Percentiles rank a stretch among this genome's conserved stretches.
Evolutionary conservation across 1,140 invertebrate species (phyloP).

Genomic region (Drosophila hydei): DNA sequence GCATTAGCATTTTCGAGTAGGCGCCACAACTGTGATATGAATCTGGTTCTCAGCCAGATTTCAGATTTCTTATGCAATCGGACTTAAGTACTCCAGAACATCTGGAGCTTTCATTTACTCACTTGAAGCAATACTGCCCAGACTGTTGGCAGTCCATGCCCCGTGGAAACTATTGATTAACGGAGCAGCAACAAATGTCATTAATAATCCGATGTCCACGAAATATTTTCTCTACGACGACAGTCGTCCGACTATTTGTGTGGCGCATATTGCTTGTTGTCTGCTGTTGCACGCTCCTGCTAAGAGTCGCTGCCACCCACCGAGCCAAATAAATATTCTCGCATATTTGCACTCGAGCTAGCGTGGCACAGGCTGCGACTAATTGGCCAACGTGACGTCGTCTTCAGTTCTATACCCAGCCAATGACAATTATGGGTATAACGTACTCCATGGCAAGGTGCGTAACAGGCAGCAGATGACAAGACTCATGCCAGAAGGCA

Average conservation of each 20-base stretch:
- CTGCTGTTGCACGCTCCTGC: too few species aligned
- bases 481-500: too few species aligned
- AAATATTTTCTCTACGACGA: neutral
- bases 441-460: too few species aligned
- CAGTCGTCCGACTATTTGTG: neutral
- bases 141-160: neutral
- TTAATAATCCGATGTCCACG: neutral
- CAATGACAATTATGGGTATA: too few species aligned
- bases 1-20: constrained; percentile 5
- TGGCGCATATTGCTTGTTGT: neutral
- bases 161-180: too few species aligned
- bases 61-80: neutral
- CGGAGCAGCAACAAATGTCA: too few species aligned
- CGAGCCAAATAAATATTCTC: neutral
- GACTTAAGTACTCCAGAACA: neutral
- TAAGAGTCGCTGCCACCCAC: neutral
- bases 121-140: too few species aligned
- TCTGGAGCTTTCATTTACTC: too few species aligned
- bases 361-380: constrained; percentile 59
- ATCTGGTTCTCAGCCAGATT: too few species aligned
- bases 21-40: constrained; percentile 4
- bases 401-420: too few species aligned
- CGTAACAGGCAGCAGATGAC: too few species aligned
- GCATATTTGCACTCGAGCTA: constrained; percentile 28
- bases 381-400: constrained; percentile 69